Evolutionary conservation across 2,888 invertebrate genomes (phyloP), one percentile per base, ranked within the genome.

Genomic region (Caenorhabditis drosophilae): DNA sequence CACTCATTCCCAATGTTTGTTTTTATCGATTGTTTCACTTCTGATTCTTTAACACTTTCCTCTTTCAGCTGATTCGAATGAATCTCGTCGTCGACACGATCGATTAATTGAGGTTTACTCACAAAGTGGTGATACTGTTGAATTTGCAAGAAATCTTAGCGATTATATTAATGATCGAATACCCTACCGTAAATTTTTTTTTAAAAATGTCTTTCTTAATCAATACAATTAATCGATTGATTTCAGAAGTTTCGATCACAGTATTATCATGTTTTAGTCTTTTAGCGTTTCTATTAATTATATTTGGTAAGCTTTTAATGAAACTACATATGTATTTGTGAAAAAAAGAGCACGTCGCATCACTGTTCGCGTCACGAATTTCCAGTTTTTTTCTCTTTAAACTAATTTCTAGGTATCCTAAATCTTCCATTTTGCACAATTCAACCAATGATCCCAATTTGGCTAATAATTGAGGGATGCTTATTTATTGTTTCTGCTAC

Each of bases 371-470:
- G 22, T 76, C 67, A 63, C 48, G 4, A 18, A 20, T 38, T 36
- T 6, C 31, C 6, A 2, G 20, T 40, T 20, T 22, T 11, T 20
- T 23, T n/a, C 18, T 15, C 15, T 15, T 40, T 9, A 12, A 31
- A 31, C 31, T 12, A 31, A 9, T 53, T n/a, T n/a, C n/a, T 38
- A 72, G 75, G 75, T 23, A 63, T 77, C 15, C 56, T 80, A 22
- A 80, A 79, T 49, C 50, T 72, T 23, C 78, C 78, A 25, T 76
- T 77, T 53, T 81, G 81, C 47, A 44, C 64, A 9, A 51, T 77
- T 22, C 77, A 81, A 48, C 81, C 81, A n/a, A 68, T 80, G 72
- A 80, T 81, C 48, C 81, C 81, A 4, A 48, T 81, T 15, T 81
- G 78, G 69, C 52, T 81, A 16, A 72, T 81, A 9, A 58, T 78